phyloP scores from a whole-genome alignment of 2,888 invertebrate genomes.

The Lithosia quadra region DNA sequence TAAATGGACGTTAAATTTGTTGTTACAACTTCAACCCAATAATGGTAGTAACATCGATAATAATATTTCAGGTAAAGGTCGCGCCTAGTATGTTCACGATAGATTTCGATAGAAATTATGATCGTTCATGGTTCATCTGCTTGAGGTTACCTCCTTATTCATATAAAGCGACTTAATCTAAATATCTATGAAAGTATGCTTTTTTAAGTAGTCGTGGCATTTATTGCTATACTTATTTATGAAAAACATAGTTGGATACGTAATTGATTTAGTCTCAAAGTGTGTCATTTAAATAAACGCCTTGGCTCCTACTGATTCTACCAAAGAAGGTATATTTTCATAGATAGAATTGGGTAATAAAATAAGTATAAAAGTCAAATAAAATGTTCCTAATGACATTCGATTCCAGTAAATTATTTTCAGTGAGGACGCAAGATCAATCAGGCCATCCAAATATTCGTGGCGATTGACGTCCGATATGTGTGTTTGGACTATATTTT shows the following conservation, averaged over 20 bases:
- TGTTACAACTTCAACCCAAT: slow-evolving; percentile 34
- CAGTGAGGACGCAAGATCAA: slow-evolving; percentile 60
- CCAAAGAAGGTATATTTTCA: background rate
- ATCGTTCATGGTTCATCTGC: background rate
- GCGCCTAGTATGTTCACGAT: background rate
- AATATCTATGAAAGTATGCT: background rate
- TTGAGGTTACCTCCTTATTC: background rate
- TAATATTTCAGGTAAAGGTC: slow-evolving; percentile 30
- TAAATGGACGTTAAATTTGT: slow-evolving; percentile 52
- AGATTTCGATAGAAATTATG: background rate
- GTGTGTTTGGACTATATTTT: slow-evolving; percentile 67
- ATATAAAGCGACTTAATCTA: background rate
- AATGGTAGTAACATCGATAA: slow-evolving; percentile 35
- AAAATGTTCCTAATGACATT: slow-evolving; percentile 39
- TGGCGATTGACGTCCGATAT: slow-evolving; percentile 68
- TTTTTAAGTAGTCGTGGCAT: background rate
- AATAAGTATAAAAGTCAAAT: slow-evolving; percentile 3
- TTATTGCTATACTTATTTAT: background rate
- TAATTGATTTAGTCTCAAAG: background rate
- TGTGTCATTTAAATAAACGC: background rate
- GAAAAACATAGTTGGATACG: background rate
- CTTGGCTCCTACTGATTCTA: background rate
- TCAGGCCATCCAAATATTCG: slow-evolving; percentile 66
- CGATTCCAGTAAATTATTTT: slow-evolving; percentile 55
- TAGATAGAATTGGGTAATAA: slow-evolving; percentile 3